Evolutionary conservation across 2,113 vertebrate species (phyloP), one percentile per base, ranked within the genome.

Genomic region (Nyctibius bracteatus): DNA sequence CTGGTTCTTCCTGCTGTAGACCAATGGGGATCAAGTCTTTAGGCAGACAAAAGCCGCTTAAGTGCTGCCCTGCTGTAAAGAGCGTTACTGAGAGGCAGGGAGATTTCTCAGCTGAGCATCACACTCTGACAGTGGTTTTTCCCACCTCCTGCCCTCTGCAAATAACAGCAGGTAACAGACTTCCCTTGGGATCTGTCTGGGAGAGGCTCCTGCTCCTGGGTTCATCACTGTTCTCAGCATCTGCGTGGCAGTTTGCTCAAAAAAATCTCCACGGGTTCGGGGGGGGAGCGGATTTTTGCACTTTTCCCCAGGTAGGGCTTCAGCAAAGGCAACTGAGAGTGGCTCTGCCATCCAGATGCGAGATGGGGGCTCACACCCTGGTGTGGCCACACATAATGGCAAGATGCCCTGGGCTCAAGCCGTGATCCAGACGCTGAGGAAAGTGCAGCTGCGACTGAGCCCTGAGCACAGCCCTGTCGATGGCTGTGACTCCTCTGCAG

Each of bases 21-120:
- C 86, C 37, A 1, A 1, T 8, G 73, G 44, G 70, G 89, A 79
- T 93, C 52, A 88, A 87, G 95, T 31, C 77, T 86, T 95, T 54
- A 95, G 84, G 63, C 43, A 63, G 74, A 47, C 55, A 70, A 92
- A 65, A 95, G 92, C 79, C 14, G 93, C 93, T 97, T 92, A 96
- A 52, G 80, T 4, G 7, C 68, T 0, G 3, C 24, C 59, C 68
- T 31, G n/a, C 66, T 67, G n/a, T 12, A 44, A 62, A 52, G 75
- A 79, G 88, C 43, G 39, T 74, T 82, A 68, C 71, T 47, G 67
- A 85, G 85, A 59, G 75, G 33, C 24, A 62, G 46, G 68, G 47
- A 84, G 75, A 51, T 33, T 47, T 51, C 62, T 65, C 37, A 77
- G 74, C 49, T 1, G 2, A 63, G 57, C 52, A 41, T 71, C 15